A percentile compares a stretch with the other conserved stretches of the same genome.
These are phyloP conservation scores for Actinia tenebrosa DNA, from an alignment of 64 coral and sea anemone species.

Conservation along the genomic window DNA sequence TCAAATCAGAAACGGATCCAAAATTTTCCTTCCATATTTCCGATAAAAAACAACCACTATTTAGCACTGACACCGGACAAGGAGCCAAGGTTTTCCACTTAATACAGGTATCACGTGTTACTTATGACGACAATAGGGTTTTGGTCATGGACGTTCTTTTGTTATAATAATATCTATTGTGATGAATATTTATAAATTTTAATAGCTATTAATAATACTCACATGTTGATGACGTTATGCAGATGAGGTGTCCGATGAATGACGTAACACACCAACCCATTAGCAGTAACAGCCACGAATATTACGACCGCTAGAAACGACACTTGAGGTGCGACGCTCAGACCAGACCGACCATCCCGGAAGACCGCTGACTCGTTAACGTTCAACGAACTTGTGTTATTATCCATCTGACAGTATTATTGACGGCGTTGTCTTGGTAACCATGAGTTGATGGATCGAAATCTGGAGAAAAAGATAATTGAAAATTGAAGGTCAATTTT, in stretches of 20 bases:
- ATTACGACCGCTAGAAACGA: slow-evolving; percentile 53
- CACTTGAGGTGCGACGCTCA: not conserved
- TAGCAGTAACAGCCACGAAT: slow-evolving; percentile 53
- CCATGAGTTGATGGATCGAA: not conserved
- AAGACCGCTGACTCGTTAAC: slow-evolving; percentile 22
- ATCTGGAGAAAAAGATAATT: not conserved
- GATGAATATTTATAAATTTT: not conserved
- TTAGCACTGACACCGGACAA: too few relatives aligned
- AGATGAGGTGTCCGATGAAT: slow-evolving; percentile 61
- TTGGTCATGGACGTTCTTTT: too few relatives aligned
- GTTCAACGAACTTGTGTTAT: not conserved
- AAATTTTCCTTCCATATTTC: too few relatives aligned
- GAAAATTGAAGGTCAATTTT: slow-evolving; percentile 1
- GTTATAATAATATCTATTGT: not conserved
- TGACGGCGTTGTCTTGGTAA: not conserved
- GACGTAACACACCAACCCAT: slow-evolving; percentile 66
- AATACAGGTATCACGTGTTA: too few relatives aligned
- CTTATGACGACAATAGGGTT: too few relatives aligned
- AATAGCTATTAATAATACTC: not conserved
- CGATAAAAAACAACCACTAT: too few relatives aligned
- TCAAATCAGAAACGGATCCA: too few relatives aligned
- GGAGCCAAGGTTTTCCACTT: too few relatives aligned
- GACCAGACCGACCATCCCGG: not conserved
- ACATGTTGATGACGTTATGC: slow-evolving; percentile 73
- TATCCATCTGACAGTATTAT: not conserved